Evolutionary conservation across 2,113 vertebrate species (phyloP), one percentile per base, ranked within the genome.

Genomic region (Zapornia atra): DNA sequence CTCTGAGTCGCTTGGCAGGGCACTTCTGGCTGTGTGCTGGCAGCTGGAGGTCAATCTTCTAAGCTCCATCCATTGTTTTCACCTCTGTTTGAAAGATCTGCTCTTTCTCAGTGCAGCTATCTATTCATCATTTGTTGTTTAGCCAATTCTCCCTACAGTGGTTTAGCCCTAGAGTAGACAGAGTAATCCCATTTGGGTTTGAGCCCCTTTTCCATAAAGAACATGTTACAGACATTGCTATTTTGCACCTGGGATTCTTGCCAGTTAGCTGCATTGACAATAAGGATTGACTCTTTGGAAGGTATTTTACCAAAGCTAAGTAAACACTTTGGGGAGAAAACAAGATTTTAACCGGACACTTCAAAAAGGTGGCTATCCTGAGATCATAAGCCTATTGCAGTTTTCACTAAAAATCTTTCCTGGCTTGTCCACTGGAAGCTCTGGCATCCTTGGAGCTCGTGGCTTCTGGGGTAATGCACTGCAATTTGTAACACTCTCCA

Each of bases 141-240:
- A 94, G 48, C 16, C 65, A 4, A 1, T 86, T 83, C 36, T 86
- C 42, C 86, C 36, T 42, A 53, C 31, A n/a, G 54, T 70, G 51
- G 8, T 61, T 92, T 86, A 93, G 68, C 28, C 75, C 36, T 40
- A 34, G 38, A 71, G 42, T 14, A 88, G 77, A 68, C 65, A 91
- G 56, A 94, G 78, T 82, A 96, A 94, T 78, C 76, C 53, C 11
- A 1, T 77, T 59, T 60, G 88, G 60, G 53, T 61, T 94, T 83
- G 17, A 88, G 46, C 46, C 65, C 60, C 26, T 91, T 69, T 85
- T 75, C 80, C 0, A 0, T 84, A 61, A 94, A 86, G 60, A 94
- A 81, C 78, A 84, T 7, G 11, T 56, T 75, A 81, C 26, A 48
- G 65, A 48, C 57, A 18, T 57, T 0, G 0, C 16, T 51, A 26